Base-by-base conservation (phyloP, 2,113 vertebrate species). In the Vidua chalybeata region DNA sequence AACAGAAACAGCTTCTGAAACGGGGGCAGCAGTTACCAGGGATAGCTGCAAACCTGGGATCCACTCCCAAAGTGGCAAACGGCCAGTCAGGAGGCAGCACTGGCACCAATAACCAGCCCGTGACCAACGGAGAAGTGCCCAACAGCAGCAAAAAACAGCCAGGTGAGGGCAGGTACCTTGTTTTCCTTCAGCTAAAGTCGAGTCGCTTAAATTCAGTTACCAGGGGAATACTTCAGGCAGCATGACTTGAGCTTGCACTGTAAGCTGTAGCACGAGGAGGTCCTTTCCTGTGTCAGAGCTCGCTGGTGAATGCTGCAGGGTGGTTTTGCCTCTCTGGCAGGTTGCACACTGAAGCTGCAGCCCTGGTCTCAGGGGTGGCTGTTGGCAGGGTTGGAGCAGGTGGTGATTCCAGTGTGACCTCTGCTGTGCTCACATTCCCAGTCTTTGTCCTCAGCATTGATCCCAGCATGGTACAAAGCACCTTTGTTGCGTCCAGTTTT, bases 1-100 rank as follows among this genome's bases (percentile, higher is more conserved):
- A 99, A 97, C 99, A 98, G 97, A 98, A 98, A 90, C 98, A 98
- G 97, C 98, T 98, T 97, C 97, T 99, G 98, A 99, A 98, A 95
- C 97, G 98, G 92, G 98, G 98, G 92, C 98, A 98, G 97, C 98
- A 97, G 95, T 97, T 98, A 91, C 98, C 98, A 37, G 97, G 96
- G 61, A 97, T 98, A 93, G 98, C 98, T 94, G 98, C 98, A 96
- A 97, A 98, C 97, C 98, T 99, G 98, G 99, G 99, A 98, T 98
- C 98, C 92, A 94, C 98, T 97, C 98, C 98, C 96, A 99, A 98
- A 94, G 97, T 74, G 85, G 84, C 97, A 69, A 98, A 89, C 97
- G 93, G 97, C 97, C 98, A 97, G 94, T 87, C 98, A 59, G 97
- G 97, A 96, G 96, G 96, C 96, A 97, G 94, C 96, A 45, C 97